Percentiles rank a stretch among this genome's conserved stretches.
Evolutionary conservation across 2,113 vertebrate genomes (phyloP).

Genomic region (Entelurus aequoreus): DNA sequence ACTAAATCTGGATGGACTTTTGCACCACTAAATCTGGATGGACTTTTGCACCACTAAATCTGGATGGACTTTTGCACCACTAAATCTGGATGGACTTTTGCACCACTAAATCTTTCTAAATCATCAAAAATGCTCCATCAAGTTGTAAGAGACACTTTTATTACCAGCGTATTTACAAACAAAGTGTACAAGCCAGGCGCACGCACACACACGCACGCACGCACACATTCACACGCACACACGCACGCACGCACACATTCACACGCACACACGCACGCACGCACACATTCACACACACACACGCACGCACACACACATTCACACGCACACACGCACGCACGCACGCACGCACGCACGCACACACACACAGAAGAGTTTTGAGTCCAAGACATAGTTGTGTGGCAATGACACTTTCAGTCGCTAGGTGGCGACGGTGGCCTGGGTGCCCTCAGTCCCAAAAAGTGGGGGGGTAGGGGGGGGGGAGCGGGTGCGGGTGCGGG

Average conservation of each 20-base stretch:
- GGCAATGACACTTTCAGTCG: background rate
- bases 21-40: too few relatives aligned
- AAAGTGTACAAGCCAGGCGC: conserved; percentile 63
- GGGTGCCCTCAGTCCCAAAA: conserved; percentile 36
- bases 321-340: background rate
- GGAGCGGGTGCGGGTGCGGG: conserved; percentile 26
- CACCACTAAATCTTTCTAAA: background rate
- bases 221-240: conserved; percentile 25
- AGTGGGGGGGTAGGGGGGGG: conserved; percentile 58
- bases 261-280: conserved; percentile 49
- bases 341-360: too few relatives aligned
- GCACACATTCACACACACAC: conserved; percentile 5
- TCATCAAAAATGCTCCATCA: conserved; percentile 18
- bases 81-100: background rate
- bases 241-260: conserved; percentile 13
- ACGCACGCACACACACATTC: conserved; percentile 13
- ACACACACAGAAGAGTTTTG: too few relatives aligned
- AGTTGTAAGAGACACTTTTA: conserved; percentile 71
- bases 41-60: too few relatives aligned
- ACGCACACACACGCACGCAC: conserved; percentile 48
- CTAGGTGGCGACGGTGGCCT: background rate
- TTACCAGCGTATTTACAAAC: conserved; percentile 77
- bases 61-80: too few relatives aligned
- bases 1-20: too few relatives aligned
- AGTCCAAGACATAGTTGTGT: too few relatives aligned